phyloP scores from a whole-genome alignment of 1,140 invertebrate genomes.

The Drosophila parvula region DNA sequence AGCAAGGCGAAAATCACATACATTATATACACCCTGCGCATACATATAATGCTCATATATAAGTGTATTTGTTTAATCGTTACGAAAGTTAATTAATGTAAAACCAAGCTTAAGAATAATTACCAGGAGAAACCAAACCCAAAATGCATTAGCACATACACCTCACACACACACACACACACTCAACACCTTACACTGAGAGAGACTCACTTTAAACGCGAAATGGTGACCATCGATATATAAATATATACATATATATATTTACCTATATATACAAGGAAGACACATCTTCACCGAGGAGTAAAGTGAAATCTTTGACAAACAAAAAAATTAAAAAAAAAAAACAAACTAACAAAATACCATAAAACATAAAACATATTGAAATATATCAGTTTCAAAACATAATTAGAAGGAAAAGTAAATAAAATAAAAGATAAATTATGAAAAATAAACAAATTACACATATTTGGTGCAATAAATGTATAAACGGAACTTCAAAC shows the following conservation, averaged over 20 bases:
- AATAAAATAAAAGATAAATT: conserved; percentile 51
- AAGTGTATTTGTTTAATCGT: conserved; percentile 53
- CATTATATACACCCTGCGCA: conserved; percentile 39
- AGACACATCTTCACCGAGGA: conserved; percentile 17
- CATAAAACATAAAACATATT: conserved; percentile 59
- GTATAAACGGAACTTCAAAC: conserved; percentile 77
- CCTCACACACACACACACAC: conserved; percentile 3
- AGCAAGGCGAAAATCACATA: conserved; percentile 11
- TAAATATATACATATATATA: conserved; percentile 67
- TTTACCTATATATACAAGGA: conserved; percentile 59
- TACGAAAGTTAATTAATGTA: conserved; percentile 49
- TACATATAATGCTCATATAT: conserved; percentile 63
- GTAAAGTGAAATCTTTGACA: conserved; percentile 51
- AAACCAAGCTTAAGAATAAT: conserved; percentile 42
- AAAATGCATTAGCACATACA: conserved; percentile 51
- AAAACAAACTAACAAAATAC: conserved; percentile 43
- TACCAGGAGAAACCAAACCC: conserved; percentile 29
- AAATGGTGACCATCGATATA: conserved; percentile 81
- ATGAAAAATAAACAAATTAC: conserved; percentile 59
- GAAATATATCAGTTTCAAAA: conserved; percentile 79
- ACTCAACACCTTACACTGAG: conserved; percentile 13
- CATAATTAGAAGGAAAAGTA: conserved; percentile 52
- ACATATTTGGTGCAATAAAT: conserved; percentile 82
- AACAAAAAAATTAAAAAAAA: conserved; percentile 24
- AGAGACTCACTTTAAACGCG: conserved; percentile 66